phyloP scores from a whole-genome alignment of 2,797 vertebrate genomes.

The Chlorospingus flavigularis region DNA sequence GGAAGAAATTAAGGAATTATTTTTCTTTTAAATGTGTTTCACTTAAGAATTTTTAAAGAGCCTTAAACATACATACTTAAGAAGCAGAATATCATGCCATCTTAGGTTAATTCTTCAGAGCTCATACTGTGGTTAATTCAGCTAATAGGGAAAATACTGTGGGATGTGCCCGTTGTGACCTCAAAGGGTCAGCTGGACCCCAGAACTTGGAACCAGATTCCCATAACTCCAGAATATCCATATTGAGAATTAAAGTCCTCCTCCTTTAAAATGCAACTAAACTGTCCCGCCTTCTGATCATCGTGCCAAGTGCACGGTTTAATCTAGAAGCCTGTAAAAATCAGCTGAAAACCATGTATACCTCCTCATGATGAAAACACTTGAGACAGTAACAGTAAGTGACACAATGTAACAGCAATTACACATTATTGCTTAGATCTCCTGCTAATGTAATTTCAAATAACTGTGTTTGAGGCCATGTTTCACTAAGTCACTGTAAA shows the following conservation, averaged over 20 bases:
- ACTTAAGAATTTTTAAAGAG: neutral
- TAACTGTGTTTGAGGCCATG: conserved; percentile 19
- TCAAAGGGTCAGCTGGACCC: neutral
- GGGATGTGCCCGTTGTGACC: neutral
- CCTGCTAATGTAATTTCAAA: conserved; percentile 41
- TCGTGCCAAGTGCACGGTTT: fast-evolving
- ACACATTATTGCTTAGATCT: conserved; percentile 9
- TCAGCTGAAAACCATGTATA: neutral
- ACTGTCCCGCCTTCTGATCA: fast-evolving
- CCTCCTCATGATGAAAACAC: neutral
- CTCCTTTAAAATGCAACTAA: neutral
- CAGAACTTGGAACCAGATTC: neutral
- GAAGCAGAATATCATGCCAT: neutral
- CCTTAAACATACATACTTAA: neutral
- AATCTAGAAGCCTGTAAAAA: neutral
- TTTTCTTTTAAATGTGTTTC: neutral
- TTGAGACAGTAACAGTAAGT: neutral
- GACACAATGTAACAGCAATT: neutral
- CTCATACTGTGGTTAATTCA: neutral
- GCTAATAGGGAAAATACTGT: neutral
- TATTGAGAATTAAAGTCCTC: fast-evolving
- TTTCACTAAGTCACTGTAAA: conserved; percentile 61
- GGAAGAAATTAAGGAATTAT: neutral
- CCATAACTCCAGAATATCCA: neutral
- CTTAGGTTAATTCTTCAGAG: neutral